Evolutionary conservation across 2,888 invertebrate species (phyloP).

Genomic region (Dysmachus trigonus): DNA sequence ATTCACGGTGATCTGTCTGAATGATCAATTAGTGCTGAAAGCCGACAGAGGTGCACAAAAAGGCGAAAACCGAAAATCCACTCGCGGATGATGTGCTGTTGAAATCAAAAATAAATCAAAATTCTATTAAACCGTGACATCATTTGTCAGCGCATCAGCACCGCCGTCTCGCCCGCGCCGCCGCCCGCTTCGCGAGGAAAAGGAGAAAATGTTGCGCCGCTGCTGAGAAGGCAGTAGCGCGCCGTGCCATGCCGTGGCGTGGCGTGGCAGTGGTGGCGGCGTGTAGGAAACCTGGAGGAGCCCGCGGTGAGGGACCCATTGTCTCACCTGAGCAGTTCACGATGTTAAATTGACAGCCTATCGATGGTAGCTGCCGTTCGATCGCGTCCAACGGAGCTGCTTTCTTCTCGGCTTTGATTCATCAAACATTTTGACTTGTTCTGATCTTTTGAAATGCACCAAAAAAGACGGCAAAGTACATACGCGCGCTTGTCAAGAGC

Average conservation of each 20-base stretch:
- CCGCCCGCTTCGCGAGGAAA: too few species aligned
- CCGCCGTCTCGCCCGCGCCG: too few species aligned
- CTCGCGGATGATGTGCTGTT: conserved; percentile 25
- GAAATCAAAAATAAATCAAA: conserved; percentile 44
- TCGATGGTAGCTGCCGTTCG: conserved; percentile 39
- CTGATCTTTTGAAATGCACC: conserved; percentile 37
- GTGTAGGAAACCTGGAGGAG: background rate
- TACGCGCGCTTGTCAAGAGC: conserved; percentile 29
- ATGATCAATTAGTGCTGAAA: conserved; percentile 40
- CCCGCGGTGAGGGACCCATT: background rate
- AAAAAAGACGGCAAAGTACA: conserved; percentile 32
- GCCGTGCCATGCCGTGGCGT: background rate
- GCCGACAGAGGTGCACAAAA: background rate
- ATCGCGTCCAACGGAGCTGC: conserved; percentile 27
- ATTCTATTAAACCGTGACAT: conserved; percentile 49
- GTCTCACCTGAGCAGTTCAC: conserved; percentile 38
- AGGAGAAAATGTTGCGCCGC: background rate
- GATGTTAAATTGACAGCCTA: conserved; percentile 39
- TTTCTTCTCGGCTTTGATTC: conserved; percentile 34
- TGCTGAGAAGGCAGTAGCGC: background rate
- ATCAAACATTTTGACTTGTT: conserved; percentile 42
- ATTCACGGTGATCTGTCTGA: conserved; percentile 11
- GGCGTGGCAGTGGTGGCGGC: background rate
- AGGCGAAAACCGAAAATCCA: conserved; percentile 29
- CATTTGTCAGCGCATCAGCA: conserved; percentile 47